These are phyloP conservation scores for Heptranchias perlo DNA, from an alignment of 2,113 vertebrate genomes.

Conservation along the genomic window DNA sequence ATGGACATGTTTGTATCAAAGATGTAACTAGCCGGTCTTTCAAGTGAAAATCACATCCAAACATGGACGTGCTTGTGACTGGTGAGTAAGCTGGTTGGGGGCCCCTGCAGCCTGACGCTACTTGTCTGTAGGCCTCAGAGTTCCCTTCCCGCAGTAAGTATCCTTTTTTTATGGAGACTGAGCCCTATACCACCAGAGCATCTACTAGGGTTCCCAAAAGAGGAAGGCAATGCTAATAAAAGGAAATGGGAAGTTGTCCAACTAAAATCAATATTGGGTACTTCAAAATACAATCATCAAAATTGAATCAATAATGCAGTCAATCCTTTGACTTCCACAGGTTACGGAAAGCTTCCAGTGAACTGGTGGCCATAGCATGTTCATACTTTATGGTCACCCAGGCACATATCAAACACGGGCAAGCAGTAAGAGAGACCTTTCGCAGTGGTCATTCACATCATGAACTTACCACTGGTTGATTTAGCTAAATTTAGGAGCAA, in stretches of 20 bases:
- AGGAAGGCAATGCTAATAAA: neutral
- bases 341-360: neutral
- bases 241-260: neutral
- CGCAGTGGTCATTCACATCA: neutral
- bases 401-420: neutral
- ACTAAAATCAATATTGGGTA: neutral
- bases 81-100: no score
- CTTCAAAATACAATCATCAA: neutral
- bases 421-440: neutral
- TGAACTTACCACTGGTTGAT: neutral
- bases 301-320: neutral
- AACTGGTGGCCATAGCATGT: neutral
- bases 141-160: neutral
- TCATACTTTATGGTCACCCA: neutral
- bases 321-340: neutral
- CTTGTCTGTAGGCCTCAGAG: neutral
- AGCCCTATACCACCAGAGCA: neutral
- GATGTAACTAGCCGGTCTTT: neutral
- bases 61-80: no score
- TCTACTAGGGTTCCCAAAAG: neutral
- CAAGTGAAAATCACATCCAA: neutral
- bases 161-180: neutral
- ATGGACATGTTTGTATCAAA: neutral
- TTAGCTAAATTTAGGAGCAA: neutral
- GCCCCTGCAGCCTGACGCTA: neutral